These are phyloP conservation scores for Cryptoleucopteryx plumbea DNA, from an alignment of 2,113 vertebrate genomes.

Conservation along the genomic window DNA sequence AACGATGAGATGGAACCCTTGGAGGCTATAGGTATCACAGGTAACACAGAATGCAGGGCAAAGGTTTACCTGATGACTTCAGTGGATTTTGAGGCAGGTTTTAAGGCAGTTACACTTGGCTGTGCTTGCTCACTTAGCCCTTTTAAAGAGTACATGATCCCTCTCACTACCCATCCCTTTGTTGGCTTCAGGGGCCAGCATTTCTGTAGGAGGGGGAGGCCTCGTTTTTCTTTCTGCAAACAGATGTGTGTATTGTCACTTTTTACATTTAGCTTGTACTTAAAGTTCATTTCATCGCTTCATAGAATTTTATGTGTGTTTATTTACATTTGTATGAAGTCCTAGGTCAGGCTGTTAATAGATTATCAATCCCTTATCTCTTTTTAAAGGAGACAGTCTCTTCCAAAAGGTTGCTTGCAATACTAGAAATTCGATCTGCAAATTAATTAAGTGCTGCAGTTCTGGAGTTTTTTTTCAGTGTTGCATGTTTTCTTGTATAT, in stretches of 20 bases:
- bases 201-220: background rate
- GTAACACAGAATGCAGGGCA: background rate
- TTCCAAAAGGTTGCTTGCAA: background rate
- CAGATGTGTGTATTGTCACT: rapidly evolving
- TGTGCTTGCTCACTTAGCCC: background rate
- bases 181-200: background rate
- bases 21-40: background rate
- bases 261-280: background rate
- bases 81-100: background rate
- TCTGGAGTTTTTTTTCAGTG: rapidly evolving
- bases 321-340: background rate
- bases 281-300: background rate
- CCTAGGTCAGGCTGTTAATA: background rate
- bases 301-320: background rate
- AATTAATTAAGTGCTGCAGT: background rate
- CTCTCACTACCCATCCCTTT: background rate
- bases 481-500: background rate
- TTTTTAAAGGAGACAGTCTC: background rate
- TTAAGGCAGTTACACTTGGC: background rate
- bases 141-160: rapidly evolving
- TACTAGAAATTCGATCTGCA: background rate
- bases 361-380: background rate
- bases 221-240: background rate
- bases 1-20: rapidly evolving
- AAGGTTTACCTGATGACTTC: background rate